Evolutionary conservation across 2,797 vertebrate genomes (phyloP).

Genomic region (Hippopotamyrus pictus): DNA sequence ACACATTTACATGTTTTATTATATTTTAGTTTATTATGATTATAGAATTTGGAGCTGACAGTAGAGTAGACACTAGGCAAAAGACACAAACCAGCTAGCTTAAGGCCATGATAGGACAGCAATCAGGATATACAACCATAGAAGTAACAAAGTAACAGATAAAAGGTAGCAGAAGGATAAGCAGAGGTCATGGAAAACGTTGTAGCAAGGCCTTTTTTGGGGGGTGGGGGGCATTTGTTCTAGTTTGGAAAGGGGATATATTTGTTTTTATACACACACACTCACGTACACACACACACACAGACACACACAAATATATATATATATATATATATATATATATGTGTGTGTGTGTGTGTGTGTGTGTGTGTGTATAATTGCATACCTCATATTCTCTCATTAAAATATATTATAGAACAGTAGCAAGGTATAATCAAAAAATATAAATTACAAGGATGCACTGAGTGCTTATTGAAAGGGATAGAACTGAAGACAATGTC

Average conservation of each 20-base stretch:
- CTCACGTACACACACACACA: too few species aligned
- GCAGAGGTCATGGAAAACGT: background rate
- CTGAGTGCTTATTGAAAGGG: background rate
- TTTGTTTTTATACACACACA: background rate
- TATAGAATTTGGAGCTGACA: background rate
- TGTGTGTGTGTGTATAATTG: too few species aligned
- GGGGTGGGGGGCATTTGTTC: background rate
- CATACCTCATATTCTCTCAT: too few species aligned
- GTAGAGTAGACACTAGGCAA: background rate
- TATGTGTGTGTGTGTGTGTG: too few species aligned
- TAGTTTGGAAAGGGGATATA: background rate
- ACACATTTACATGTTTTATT: background rate
- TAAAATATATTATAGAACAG: too few species aligned
- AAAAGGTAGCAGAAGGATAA: background rate
- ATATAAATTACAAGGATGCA: background rate
- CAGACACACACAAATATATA: too few species aligned
- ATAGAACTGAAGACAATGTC: background rate
- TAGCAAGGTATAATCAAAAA: too few species aligned
- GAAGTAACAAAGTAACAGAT: background rate
- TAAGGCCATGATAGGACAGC: background rate
- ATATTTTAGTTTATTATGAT: background rate
- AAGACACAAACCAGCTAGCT: background rate
- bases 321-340: too few species aligned
- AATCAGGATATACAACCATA: background rate
- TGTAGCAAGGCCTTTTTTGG: background rate